Percentiles rank a stretch among this genome's conserved stretches.
phyloP scores from a whole-genome alignment of 2,888 invertebrate species.

The Lepidocyrtinus sp. region DNA sequence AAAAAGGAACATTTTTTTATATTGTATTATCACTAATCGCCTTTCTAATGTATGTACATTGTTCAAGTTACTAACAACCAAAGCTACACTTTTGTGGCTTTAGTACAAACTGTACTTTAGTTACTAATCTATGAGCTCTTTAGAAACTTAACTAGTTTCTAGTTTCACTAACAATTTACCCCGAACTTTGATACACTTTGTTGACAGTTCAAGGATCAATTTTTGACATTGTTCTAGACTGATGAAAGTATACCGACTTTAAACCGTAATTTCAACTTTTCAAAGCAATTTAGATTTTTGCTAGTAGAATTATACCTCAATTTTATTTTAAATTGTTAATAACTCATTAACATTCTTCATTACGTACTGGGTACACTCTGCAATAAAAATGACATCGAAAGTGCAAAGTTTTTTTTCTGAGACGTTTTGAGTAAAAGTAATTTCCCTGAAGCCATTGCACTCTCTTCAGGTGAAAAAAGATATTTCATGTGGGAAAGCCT shows the following conservation, averaged over 20 bases:
- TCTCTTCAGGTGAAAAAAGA: not conserved
- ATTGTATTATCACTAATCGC: too few relatives aligned
- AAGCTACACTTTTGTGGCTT: not conserved
- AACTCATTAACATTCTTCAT: not conserved
- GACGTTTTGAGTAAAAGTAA: not conserved
- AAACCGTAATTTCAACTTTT: too few relatives aligned
- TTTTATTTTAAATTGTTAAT: constrained; percentile 7
- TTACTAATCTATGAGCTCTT: too few relatives aligned
- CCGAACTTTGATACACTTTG: not conserved
- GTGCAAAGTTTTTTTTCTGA: too few relatives aligned
- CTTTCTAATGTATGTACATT: too few relatives aligned
- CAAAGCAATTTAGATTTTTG: too few relatives aligned
- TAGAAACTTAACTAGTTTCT: not conserved
- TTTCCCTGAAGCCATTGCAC: not conserved
- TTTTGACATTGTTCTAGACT: too few relatives aligned
- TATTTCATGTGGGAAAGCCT: not conserved
- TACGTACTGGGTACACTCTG: not conserved
- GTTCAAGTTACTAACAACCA: not conserved
- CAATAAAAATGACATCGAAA: not conserved
- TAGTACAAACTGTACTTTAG: too few relatives aligned
- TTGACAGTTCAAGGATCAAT: not conserved
- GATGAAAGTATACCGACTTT: too few relatives aligned
- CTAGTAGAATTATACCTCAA: too few relatives aligned
- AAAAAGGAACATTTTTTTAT: too few relatives aligned
- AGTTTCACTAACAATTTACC: not conserved